A percentile compares a stretch with the other conserved stretches of the same genome.
Conservation (phyloP, 2,797 vertebrate species). For the Petrocephalus sullivani region DNA sequence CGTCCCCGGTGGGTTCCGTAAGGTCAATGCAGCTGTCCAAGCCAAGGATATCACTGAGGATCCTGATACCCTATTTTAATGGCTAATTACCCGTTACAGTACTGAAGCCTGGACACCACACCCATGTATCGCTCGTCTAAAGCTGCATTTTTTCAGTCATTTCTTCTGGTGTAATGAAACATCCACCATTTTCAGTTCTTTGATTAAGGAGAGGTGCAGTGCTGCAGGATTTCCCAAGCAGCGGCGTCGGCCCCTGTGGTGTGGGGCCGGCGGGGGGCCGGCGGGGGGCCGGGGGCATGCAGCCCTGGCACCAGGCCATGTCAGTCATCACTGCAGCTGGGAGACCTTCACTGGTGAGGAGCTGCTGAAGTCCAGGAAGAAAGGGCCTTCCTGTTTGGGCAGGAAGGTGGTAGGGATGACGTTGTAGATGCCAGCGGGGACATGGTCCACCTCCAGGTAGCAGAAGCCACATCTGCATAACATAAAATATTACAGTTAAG, state of each 20-base stretch:
- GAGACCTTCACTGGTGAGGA: conserved; percentile 71
- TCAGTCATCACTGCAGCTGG: conserved; percentile 77
- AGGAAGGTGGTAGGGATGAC: conserved; percentile 91
- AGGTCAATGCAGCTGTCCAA: neutral
- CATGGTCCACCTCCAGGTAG: conserved; percentile 80
- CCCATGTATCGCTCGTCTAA: neutral
- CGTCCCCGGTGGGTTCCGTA: neutral
- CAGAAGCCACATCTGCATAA: conserved; percentile 86
- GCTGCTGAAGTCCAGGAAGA: conserved; percentile 92
- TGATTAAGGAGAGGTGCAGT: neutral
- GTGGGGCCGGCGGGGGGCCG: neutral
- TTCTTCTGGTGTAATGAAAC: neutral
- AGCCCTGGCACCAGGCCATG: neutral
- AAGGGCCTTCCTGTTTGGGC: conserved; percentile 94
- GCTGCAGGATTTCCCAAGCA: neutral
- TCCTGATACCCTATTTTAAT: neutral
- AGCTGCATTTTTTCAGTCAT: neutral
- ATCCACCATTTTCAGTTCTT: neutral
- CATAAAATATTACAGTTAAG: neutral
- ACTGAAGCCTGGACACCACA: neutral
- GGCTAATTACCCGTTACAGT: neutral
- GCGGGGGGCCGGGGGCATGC: neutral
- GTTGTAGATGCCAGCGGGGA: conserved; percentile 86
- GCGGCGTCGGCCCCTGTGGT: too few species aligned
- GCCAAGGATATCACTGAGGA: neutral